These are phyloP conservation scores for Ptychoptera albimana DNA, from an alignment of 2,888 invertebrate genomes.

Conservation along the genomic window DNA sequence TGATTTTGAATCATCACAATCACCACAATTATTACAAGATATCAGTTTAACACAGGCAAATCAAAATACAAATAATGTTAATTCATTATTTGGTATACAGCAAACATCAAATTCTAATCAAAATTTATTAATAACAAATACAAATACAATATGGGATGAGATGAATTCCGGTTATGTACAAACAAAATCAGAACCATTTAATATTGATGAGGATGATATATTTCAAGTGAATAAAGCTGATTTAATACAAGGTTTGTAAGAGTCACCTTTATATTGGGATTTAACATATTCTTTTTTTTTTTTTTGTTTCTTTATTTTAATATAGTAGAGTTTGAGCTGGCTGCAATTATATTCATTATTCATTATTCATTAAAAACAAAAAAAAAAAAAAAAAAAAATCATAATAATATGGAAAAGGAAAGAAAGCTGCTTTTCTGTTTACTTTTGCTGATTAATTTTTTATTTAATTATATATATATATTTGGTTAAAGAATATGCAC, in stretches of 20 bases:
- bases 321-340: too few species aligned
- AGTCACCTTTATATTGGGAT: too few species aligned
- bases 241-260: constrained; percentile 42
- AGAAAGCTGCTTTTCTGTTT: too few species aligned
- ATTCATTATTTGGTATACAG: not conserved
- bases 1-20: constrained; percentile 24
- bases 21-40: constrained; percentile 27
- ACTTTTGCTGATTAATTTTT: too few species aligned
- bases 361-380: too few species aligned
- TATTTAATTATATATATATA: too few species aligned
- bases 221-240: constrained; percentile 80
- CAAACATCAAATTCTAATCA: not conserved
- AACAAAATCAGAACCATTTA: constrained; percentile 41
- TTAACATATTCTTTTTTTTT: too few species aligned
- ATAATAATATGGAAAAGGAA: too few species aligned
- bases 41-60: constrained; percentile 11
- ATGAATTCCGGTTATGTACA: constrained; percentile 29
- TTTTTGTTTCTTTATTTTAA: too few species aligned
- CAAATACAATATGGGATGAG: constrained; percentile 31
- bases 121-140: constrained; percentile 14
- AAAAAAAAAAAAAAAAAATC: too few species aligned
- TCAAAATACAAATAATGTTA: constrained; percentile 6
- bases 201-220: constrained; percentile 79
- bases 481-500: too few species aligned
- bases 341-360: too few species aligned